A percentile compares a stretch with the other conserved stretches of the same genome.
phyloP scores from a whole-genome alignment of 2,888 invertebrate genomes.

The Minunthozetes semirufus region DNA sequence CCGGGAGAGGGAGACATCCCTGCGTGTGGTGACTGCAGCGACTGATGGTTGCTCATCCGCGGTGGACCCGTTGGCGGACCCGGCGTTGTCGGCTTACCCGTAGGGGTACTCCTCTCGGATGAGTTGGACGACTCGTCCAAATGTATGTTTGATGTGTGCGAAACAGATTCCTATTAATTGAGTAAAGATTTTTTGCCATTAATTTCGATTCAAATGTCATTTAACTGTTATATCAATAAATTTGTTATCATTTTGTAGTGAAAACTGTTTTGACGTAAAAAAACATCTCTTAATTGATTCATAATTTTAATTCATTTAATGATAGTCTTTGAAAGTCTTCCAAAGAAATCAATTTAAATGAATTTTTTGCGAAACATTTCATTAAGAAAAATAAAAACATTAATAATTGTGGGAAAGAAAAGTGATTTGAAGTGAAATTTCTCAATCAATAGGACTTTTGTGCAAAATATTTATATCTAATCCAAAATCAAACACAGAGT shows the following conservation, averaged over 20 bases:
- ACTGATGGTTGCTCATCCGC: constrained; percentile 82
- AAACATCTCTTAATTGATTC: too few relatives aligned
- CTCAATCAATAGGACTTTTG: too few relatives aligned
- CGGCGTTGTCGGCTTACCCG: constrained; percentile 9
- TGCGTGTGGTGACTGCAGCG: constrained; percentile 68
- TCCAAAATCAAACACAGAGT: neutral
- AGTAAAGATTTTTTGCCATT: neutral
- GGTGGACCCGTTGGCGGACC: constrained; percentile 9
- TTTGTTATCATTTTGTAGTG: too few relatives aligned
- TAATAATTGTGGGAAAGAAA: too few relatives aligned
- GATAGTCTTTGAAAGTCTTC: too few relatives aligned
- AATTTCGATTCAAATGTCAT: neutral
- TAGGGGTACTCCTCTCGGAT: constrained; percentile 14
- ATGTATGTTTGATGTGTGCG: neutral
- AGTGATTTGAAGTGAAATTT: too few relatives aligned
- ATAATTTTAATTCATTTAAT: too few relatives aligned
- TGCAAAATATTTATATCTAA: neutral
- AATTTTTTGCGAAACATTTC: too few relatives aligned
- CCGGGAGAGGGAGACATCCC: constrained; percentile 57
- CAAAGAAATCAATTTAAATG: too few relatives aligned
- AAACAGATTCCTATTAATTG: neutral
- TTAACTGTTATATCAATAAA: neutral
- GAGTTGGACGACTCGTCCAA: constrained; percentile 25
- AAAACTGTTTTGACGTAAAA: too few relatives aligned
- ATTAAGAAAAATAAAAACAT: too few relatives aligned